Conservation (phyloP, 2,113 vertebrate genomes). For the Elachura formosa region DNA sequence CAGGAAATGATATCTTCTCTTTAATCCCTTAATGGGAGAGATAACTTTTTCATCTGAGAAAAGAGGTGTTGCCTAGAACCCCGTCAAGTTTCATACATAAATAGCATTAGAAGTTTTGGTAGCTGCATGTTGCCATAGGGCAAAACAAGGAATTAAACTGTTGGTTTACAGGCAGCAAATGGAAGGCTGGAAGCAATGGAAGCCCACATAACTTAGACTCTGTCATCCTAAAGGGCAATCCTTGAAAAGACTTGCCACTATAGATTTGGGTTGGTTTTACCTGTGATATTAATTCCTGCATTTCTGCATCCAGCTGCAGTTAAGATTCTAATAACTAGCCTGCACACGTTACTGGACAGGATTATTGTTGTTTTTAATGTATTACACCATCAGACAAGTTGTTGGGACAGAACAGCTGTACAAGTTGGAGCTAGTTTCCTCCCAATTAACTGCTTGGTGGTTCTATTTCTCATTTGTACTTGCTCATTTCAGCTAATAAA, state of each 20-base stretch:
- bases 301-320: not conserved
- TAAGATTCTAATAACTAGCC: not conserved
- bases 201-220: not conserved
- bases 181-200: not conserved
- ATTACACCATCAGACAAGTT: conserved; percentile 44
- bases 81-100: not conserved
- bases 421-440: conserved; percentile 49
- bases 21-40: not conserved
- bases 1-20: not conserved
- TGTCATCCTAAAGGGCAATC: not conserved
- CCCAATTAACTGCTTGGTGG: not conserved
- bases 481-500: not conserved
- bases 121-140: not conserved
- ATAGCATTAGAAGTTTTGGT: not conserved
- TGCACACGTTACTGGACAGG: conserved; percentile 11
- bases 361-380: conserved; percentile 12
- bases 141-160: not conserved
- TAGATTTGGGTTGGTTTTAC: not conserved
- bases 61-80: not conserved
- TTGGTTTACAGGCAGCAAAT: not conserved
- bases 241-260: not conserved
- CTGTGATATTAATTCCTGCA: not conserved
- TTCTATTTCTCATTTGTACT: not conserved
- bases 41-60: not conserved
- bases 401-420: conserved; percentile 33